A percentile compares a stretch with the other conserved stretches of the same genome.
These are phyloP conservation scores for Apis dorsata DNA, from an alignment of 1,140 invertebrate genomes.

Conservation along the genomic window DNA sequence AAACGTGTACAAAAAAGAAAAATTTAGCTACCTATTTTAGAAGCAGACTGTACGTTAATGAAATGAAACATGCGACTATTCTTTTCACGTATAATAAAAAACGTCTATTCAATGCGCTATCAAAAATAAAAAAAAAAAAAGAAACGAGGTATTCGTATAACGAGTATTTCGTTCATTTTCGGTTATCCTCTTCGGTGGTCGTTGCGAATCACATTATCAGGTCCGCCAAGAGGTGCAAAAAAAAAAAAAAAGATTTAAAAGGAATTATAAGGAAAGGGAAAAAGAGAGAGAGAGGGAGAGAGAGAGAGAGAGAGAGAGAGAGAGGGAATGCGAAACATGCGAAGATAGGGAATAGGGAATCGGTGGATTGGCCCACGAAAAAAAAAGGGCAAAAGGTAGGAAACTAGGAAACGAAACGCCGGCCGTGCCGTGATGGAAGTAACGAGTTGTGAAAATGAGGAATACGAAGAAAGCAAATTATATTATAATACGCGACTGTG, in stretches of 20 bases:
- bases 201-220: constrained; percentile 48
- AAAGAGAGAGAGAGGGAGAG: neutral
- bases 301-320: neutral
- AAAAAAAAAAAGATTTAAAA: neutral
- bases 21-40: neutral
- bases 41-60: neutral
- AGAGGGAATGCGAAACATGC: neutral
- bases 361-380: neutral
- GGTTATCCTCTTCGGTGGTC: neutral
- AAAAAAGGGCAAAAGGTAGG: neutral
- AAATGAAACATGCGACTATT: neutral
- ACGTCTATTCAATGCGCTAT: neutral
- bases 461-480: constrained; percentile 53
- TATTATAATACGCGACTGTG: constrained; percentile 66
- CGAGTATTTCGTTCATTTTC: neutral
- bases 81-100: neutral
- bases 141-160: neutral
- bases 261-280: too few species aligned
- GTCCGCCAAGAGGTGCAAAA: neutral
- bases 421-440: constrained; percentile 35
- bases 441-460: constrained; percentile 40
- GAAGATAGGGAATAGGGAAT: constrained; percentile 15
- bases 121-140: too few species aligned
- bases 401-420: constrained; percentile 26
- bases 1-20: neutral